phyloP scores from a whole-genome alignment of 2,888 invertebrate genomes.

The Adelognathus sp. region DNA sequence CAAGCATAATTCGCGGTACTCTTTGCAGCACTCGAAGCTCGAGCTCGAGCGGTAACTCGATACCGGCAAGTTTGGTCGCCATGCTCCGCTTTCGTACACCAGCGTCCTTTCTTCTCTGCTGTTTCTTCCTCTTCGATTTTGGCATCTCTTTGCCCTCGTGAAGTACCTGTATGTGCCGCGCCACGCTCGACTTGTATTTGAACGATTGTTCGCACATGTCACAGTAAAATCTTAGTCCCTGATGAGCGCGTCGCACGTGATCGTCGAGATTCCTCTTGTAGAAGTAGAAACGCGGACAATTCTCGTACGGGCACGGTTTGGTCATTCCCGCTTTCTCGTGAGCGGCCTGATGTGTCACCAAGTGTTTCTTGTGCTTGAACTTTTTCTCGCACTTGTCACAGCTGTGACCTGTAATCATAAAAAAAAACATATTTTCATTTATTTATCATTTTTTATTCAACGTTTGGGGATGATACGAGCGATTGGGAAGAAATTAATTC shows the following conservation, averaged over 20 bases:
- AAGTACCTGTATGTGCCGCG: conserved; percentile 25
- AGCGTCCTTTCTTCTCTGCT: conserved; percentile 23
- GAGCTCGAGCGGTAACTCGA: conserved; percentile 26
- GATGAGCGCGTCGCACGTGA: conserved; percentile 31
- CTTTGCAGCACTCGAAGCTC: conserved; percentile 17
- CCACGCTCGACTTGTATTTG: conserved; percentile 27
- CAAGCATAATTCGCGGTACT: conserved; percentile 25
- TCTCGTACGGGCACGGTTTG: conserved; percentile 38
- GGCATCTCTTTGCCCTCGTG: conserved; percentile 1
- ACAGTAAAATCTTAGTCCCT: conserved; percentile 35
- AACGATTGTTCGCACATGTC: conserved; percentile 28
- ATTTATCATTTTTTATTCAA: too few species aligned
- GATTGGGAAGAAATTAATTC: too few species aligned
- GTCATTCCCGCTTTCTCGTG: conserved; percentile 14
- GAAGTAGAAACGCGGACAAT: conserved; percentile 47
- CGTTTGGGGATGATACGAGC: too few species aligned
- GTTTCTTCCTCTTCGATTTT: background rate
- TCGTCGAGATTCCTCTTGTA: conserved; percentile 39
- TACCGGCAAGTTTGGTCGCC: conserved; percentile 37
- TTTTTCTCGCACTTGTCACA: conserved; percentile 48
- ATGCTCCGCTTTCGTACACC: conserved; percentile 38
- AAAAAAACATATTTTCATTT: background rate
- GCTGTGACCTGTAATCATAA: conserved; percentile 21
- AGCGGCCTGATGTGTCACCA: background rate
- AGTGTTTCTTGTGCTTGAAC: conserved; percentile 35